phyloP scores from a whole-genome alignment of 1,140 invertebrate species.

The Octopus sinensis region DNA sequence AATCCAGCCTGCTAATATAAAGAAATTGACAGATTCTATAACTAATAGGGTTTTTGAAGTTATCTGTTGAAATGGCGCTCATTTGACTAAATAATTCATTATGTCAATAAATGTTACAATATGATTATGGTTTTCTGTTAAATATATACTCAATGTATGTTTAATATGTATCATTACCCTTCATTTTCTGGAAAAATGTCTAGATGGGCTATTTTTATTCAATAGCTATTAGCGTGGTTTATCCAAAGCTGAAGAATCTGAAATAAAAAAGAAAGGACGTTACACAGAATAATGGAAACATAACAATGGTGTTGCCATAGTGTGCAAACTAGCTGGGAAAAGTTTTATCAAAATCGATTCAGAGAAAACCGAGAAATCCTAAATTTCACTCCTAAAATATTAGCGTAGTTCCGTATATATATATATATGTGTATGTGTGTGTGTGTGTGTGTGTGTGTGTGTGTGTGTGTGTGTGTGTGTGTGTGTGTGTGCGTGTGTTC shows the following conservation, averaged over 20 bases:
- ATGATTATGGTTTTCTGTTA: background rate
- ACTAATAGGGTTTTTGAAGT: background rate
- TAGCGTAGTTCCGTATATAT: no score
- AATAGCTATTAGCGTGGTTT: background rate
- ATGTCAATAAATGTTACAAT: background rate
- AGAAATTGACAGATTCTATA: background rate
- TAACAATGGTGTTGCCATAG: no score
- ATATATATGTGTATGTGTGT: no score
- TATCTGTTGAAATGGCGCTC: background rate
- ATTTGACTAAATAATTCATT: background rate
- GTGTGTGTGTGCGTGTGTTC: no score
- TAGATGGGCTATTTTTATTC: background rate
- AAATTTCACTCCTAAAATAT: no score
- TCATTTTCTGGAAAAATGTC: background rate
- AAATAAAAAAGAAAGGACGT: no score
- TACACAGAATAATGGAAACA: rapidly evolving
- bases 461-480: no score
- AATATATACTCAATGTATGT: background rate
- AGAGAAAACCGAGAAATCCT: no score
- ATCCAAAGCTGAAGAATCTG: no score
- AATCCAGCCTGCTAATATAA: background rate
- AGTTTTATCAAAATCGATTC: no score
- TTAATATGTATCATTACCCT: background rate
- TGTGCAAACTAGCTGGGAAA: no score
- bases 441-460: no score